A percentile compares a stretch with the other conserved stretches of the same genome.
Evolutionary conservation across 92 coral and sea anemone genomes (phyloP).

Genomic region (Micromussa lordhowensis): DNA sequence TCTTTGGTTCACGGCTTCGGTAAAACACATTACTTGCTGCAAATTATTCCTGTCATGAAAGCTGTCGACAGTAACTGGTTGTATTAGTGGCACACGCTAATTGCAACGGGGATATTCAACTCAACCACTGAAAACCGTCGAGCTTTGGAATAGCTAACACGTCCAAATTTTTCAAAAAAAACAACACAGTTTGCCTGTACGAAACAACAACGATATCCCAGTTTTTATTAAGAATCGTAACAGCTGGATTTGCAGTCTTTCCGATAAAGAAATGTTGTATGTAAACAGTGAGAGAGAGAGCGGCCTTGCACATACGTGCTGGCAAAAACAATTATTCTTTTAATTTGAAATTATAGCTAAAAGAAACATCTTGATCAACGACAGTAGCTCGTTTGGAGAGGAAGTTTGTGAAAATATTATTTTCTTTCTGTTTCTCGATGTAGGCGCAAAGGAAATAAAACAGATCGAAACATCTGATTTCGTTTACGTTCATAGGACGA

Average conservation of each 20-base stretch:
- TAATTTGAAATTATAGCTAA: not conserved
- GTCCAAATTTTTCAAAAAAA: not conserved
- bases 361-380: not conserved
- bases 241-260: not conserved
- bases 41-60: not conserved
- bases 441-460: not conserved
- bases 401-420: not conserved
- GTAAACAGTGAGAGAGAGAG: not conserved
- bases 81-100: not conserved
- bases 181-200: not conserved
- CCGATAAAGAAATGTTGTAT: not conserved
- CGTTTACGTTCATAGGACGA: too few species aligned
- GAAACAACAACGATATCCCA: not conserved
- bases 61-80: too few species aligned
- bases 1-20: not conserved
- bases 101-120: not conserved
- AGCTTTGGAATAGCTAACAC: not conserved
- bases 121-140: not conserved
- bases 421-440: not conserved
- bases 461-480: too few species aligned
- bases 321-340: not conserved
- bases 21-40: not conserved
- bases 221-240: not conserved
- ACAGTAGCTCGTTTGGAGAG: not conserved
- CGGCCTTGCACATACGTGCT: not conserved